Base-by-base conservation (phyloP, 2,797 vertebrate species). In the Hapalemur alaotrensis region DNA sequence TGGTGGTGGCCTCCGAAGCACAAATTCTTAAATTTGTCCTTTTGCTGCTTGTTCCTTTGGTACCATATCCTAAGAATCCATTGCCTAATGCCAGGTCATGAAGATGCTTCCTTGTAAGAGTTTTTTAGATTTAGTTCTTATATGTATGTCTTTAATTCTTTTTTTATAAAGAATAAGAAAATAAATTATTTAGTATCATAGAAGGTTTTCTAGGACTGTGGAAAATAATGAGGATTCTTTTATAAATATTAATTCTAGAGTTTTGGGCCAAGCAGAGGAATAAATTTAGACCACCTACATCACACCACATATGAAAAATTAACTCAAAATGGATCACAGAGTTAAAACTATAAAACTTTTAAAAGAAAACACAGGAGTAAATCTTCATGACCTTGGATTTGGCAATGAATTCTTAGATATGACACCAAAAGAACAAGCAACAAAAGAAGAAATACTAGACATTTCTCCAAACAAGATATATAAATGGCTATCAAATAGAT, bases 261-360 rank as follows among this genome's bases (percentile, higher is more conserved):
- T 81, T 89, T 65, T 54, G 11, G 73, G 76, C 7, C 12, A 94
- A 30, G 12, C 4, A 35, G n/a, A 73, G 80, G 30, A 97, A 75
- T 75, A 20, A 30, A 80, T 80, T 83, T 30, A 61, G 8, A 78
- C 4, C 7, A 25, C 20, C 35, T 78, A 70, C 30, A 13, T 94
- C 28, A 91, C 7, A 86, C 14, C 11, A 70, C 38, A 35, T 54
- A 30, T 12, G 28, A 80, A 75, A 79, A 72, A 86, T 30, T 52
- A 94, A 83, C 50, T 91, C 20, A 94, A 83, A 94, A 83, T 63
- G 50, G 35, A 72, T 32, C 28, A 61, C 65, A 88, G 75, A 73
- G 32, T 35, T 83, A 70, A 95, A 32, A 59, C 57, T 59, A 59
- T 59, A 59, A 59, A 23, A 57, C 54, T 57, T 23, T 57, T 10